Percentiles rank a stretch among this genome's conserved stretches.
These are phyloP conservation scores for human DNA, from an alignment of 2,113 vertebrate species.

Conservation along the genomic window GRCh38 chr2:124821501-124822000, in stretches of 20 bases:
- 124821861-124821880: background rate
- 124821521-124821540: background rate
- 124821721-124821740: background rate
- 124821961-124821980: background rate
- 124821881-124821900: background rate
- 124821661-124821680: background rate
- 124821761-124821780: no score
- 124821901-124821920: background rate
- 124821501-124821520: background rate
- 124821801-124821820: background rate
- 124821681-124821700: no score
- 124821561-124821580: background rate
- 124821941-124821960: background rate
- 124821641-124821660: no score
- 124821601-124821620: background rate
- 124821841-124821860: background rate
- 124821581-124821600: background rate
- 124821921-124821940: rapidly evolving
- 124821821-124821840: background rate
- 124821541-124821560: background rate
- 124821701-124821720: background rate
- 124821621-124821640: background rate
- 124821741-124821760: background rate
- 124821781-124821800: background rate
- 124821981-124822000: background rate